Evolutionary conservation across 64 coral and sea anemone species (phyloP), one percentile per base, ranked within the genome.

Genomic region (Actinia tenebrosa): DNA sequence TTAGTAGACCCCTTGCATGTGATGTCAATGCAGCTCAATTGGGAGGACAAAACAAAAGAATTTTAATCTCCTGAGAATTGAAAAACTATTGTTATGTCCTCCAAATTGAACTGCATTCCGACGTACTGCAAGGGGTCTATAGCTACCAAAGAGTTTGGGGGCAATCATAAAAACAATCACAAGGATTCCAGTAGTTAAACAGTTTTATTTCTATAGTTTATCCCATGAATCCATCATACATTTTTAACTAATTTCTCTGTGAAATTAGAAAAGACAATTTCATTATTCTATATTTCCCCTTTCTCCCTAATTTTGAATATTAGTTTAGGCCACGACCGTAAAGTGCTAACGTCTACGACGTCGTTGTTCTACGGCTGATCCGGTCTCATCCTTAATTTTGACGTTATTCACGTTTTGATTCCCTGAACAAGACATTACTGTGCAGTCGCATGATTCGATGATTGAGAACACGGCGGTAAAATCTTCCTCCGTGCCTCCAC

Each of bases 401-500:
- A 80, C 16, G 0, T 11, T 10, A 42, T 11, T 50, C 16, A 81
- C 46, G 22, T 81, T 53, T 25, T 81, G 45, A 53, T 23, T 53
- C 18, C 79, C 79, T 19, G 79, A 50, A 25, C 79, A 81, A 22
- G 79, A 37, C 79, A 81, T 81, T 45, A 50, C 79, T n/a, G 43
- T 53, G 54, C 90, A 92, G 6, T 46, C 26, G 60, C 90, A 92
- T 37, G 42, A 27, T 3, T 61, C 37, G 7, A 92, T 92, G 44
- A 56, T 71, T 37, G 10, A 30, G 5, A 87, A 87, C 10, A 14
- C 71, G 23, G 78, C 8, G 5, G 1, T 16, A 75, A 75, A 75
- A 75, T 75, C 69, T 13, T 7, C 7, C 26, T 75, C 69, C 7
- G 9, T 75, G 25, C 69, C 69, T n/a, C 25, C 69, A 15, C 69